Base-by-base conservation (phyloP, 2,113 vertebrate species). In the Pristiophorus japonicus region DNA sequence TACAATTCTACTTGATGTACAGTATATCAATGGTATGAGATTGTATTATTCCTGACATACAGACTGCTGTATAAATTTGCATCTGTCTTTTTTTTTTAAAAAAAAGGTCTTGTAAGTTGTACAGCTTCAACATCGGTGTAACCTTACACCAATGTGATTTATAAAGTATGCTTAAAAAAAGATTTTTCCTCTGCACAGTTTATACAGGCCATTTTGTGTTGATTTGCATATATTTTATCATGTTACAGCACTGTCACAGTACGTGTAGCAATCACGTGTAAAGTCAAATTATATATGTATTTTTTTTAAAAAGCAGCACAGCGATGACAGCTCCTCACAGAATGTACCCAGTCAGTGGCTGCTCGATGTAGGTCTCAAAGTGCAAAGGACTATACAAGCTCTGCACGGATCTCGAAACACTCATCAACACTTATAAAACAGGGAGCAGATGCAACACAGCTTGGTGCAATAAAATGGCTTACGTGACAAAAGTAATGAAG, bases 131-230 rank as follows among this genome's bases (percentile, higher is more conserved):
- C 14, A n/a, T 38, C 63, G 47, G 51, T n/a, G 92, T 62, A 94
- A 66, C 22, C 4, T 67, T 94, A 34, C 10, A 66, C 59, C n/a
- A 59, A 93, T 66, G n/a, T 42, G 6, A 66, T 22, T 66, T 65
- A 45, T 63, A 70, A 94, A 92, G 24, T 45, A 30, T 70, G 38
- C 87, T 90, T 90, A 90, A 90, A 51, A 55, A 59, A 90, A 65
- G 92, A 70, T 47, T 27, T 70, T 94, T 47, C 65, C 67, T 94
- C 45, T 47, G 42, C 11, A 94, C 78, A 94, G 92, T 94, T 27
- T 47, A 27, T 4, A 94, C 78, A 94, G 92, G 38, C 38, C 87
- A 59, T 90, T 59, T 16, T n/a, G 2, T 59, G 55, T 59, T 90
- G 55, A 90, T 6, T 51, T 70, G 66, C 90, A 93, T 62, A 59